Evolutionary conservation across 2,888 invertebrate genomes (phyloP), one percentile per base, ranked within the genome.

Genomic region (Eumerus sabulonum): DNA sequence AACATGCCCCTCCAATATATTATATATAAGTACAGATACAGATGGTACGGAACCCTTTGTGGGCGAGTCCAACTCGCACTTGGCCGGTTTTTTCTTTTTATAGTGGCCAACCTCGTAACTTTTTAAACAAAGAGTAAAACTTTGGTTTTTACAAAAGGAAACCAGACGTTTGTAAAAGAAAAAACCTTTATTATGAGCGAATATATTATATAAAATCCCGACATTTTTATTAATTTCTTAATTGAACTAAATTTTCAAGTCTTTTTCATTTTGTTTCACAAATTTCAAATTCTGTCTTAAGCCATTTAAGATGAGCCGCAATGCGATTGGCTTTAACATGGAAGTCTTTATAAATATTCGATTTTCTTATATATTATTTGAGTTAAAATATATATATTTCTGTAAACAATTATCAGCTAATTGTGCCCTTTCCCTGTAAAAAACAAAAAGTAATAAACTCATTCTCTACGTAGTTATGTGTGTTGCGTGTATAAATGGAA

Each of bases 201-300:
- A 27, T 27, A 27, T 27, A 27, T n/a, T n/a, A n/a, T 27, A 27
- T 4, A 27, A 27, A 27, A 27, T 27, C 7, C 27, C 27, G n/a
- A n/a, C n/a, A n/a, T n/a, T n/a, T n/a, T n/a, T n/a, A 53, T 50
- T 50, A 51, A 9, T 44, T 76, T 73, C 53, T 73, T 64, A 57
- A 64, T 70, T 60, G 59, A 76, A 71, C 71, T 66, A 60, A 59
- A 51, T 71, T 59, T 19, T 73, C 36, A 67, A 76, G 70, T 76
- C 76, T 76, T 63, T 12, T 47, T 17, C 4, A n/a, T 36, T 18
- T 44, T n/a, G 11, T 16, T 36, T 35, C 35, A 18, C n/a, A 12
- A 2, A 13, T 44, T 56, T 13, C 27, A 27, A 27, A 27, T 27
- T 27, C 7, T 27, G 2, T 27, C 27, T 27, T 27, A 27, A 27